Percentiles rank a stretch among this genome's conserved stretches.
These are phyloP conservation scores for Trichogramma pretiosum DNA, from an alignment of 1,140 invertebrate species.

Conservation along the genomic window DNA sequence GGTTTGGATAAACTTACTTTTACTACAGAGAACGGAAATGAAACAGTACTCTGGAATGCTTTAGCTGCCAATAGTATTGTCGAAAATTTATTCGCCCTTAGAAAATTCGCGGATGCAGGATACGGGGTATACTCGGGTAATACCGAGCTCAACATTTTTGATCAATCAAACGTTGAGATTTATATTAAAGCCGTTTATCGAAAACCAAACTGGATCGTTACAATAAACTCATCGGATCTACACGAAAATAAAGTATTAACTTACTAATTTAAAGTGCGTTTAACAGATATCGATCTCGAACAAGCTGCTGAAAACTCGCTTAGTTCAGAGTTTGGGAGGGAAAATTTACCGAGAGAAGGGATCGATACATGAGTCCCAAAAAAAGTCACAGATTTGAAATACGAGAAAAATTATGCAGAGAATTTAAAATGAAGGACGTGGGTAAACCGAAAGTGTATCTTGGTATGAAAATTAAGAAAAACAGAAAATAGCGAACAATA, in stretches of 20 bases:
- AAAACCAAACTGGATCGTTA: slow-evolving; percentile 15
- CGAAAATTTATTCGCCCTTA: slow-evolving; percentile 16
- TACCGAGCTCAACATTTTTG: not conserved
- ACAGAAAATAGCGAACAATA: slow-evolving; percentile 16
- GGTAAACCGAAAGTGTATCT: slow-evolving; percentile 9
- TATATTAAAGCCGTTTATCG: not conserved
- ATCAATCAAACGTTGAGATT: not conserved
- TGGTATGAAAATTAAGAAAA: too few species aligned
- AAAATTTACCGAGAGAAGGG: not conserved
- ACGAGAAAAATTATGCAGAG: not conserved
- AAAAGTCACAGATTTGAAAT: not conserved
- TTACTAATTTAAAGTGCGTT: slow-evolving; percentile 11
- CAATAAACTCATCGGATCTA: slow-evolving; percentile 4
- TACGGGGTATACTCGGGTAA: slow-evolving; percentile 4
- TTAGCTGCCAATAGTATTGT: slow-evolving; percentile 10
- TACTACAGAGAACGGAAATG: not conserved
- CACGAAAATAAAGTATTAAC: not conserved
- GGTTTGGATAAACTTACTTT: slow-evolving; percentile 6
- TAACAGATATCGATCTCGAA: not conserved
- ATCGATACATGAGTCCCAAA: not conserved
- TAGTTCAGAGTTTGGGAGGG: slow-evolving; percentile 14
- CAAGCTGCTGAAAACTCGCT: not conserved
- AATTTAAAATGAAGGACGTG: not conserved
- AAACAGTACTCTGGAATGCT: slow-evolving; percentile 9
- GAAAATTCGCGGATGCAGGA: slow-evolving; percentile 14